phyloP scores from a whole-genome alignment of 1,140 invertebrate genomes.

The Archivesica marissinica region DNA sequence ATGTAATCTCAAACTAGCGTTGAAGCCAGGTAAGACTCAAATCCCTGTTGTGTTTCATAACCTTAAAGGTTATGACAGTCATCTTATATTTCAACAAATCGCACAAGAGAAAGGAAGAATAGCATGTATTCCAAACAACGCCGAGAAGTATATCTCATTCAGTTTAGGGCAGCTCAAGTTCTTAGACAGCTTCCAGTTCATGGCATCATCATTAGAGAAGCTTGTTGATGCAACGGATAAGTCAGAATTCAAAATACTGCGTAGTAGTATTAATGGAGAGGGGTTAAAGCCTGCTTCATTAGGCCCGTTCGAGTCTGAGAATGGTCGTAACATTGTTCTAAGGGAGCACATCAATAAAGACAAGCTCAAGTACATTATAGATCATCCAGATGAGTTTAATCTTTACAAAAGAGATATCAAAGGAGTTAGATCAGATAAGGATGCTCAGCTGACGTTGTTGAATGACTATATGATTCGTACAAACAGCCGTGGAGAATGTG shows the following conservation, averaged over 20 bases:
- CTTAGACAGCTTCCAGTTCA: slow-evolving; percentile 26
- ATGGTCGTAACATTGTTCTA: too few relatives aligned
- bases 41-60: slow-evolving; percentile 52
- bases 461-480: too few relatives aligned
- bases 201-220: slow-evolving; percentile 13
- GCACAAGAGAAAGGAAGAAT: not conserved
- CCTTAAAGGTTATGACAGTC: slow-evolving; percentile 47
- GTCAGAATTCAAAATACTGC: not conserved
- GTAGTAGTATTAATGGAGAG: slow-evolving; percentile 24
- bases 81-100: slow-evolving; percentile 9
- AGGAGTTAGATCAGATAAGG: too few relatives aligned
- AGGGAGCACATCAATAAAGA: too few relatives aligned
- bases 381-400: too few relatives aligned
- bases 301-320: too few relatives aligned
- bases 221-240: not conserved
- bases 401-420: too few relatives aligned
- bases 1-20: slow-evolving; percentile 51
- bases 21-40: slow-evolving; percentile 7
- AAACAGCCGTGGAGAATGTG: too few relatives aligned
- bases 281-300: too few relatives aligned
- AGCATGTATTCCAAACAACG: slow-evolving; percentile 13
- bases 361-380: too few relatives aligned
- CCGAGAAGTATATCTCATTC: slow-evolving; percentile 25
- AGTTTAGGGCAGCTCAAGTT: slow-evolving; percentile 31
- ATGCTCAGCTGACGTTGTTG: too few relatives aligned